These are phyloP conservation scores for Pocillopora damicornis DNA, from an alignment of 64 coral and sea anemone species.

Conservation along the genomic window DNA sequence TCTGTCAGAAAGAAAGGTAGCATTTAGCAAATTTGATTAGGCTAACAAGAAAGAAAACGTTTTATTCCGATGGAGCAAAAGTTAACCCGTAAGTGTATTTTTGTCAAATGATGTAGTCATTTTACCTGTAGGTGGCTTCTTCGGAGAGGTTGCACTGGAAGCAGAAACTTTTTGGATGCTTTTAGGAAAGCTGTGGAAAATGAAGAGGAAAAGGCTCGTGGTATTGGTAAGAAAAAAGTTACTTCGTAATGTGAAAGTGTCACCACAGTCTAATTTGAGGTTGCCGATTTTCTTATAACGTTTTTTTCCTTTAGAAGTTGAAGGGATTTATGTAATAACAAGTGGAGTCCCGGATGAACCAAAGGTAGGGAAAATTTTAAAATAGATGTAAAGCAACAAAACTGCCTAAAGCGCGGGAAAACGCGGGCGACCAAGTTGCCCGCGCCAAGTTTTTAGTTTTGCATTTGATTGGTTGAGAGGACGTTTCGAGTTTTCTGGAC, in stretches of 20 bases:
- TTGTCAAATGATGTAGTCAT: neutral
- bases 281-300: neutral
- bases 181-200: constrained; percentile 92
- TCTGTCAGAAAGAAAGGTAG: no score
- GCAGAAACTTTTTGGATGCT: constrained; percentile 89
- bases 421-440: no score
- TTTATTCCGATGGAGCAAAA: no score
- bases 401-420: no score
- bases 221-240: constrained; percentile 55
- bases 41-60: no score
- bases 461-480: no score
- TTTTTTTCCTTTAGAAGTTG: constrained; percentile 63
- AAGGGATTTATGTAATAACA: constrained; percentile 92
- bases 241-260: neutral
- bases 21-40: no score
- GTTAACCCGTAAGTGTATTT: neutral
- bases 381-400: neutral
- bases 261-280: neutral
- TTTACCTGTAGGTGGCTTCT: constrained; percentile 70
- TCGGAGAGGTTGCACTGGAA: constrained; percentile 75
- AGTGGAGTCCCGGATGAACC: constrained; percentile 91
- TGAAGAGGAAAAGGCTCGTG: constrained; percentile 77
- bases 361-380: constrained; percentile 39
- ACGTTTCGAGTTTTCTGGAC: no score
- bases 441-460: no score